phyloP scores from a whole-genome alignment of 2,888 invertebrate species.

The Melitaea athalia region DNA sequence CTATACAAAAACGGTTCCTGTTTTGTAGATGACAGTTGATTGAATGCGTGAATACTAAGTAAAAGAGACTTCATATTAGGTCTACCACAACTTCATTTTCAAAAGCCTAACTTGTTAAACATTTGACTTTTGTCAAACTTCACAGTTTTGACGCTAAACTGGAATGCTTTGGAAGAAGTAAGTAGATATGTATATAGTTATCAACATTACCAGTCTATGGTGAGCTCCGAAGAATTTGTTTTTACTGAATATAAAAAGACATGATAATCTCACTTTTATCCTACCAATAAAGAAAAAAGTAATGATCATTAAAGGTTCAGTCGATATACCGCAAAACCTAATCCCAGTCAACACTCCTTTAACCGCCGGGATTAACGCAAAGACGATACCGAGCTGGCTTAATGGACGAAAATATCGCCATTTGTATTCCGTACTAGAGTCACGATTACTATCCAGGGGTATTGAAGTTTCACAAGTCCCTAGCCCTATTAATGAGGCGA shows the following conservation, averaged over 20 bases:
- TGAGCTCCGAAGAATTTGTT: too few species aligned
- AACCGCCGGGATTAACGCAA: constrained; percentile 45
- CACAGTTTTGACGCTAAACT: too few species aligned
- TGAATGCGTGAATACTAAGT: too few species aligned
- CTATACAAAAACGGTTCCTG: too few species aligned
- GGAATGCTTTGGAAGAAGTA: too few species aligned
- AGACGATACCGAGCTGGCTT: constrained; percentile 43
- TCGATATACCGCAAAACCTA: constrained; percentile 17
- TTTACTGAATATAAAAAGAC: neutral
- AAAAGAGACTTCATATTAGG: too few species aligned
- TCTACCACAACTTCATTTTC: too few species aligned
- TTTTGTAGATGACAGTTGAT: too few species aligned
- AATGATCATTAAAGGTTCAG: constrained; percentile 8
- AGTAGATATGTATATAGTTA: too few species aligned
- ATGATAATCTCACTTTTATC: neutral
- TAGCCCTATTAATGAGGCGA: constrained; percentile 75
- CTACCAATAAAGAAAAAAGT: neutral
- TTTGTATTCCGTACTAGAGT: constrained; percentile 60
- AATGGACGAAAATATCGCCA: constrained; percentile 54
- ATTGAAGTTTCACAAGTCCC: constrained; percentile 69
- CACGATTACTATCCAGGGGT: constrained; percentile 54
- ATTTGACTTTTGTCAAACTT: too few species aligned
- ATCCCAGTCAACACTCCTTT: constrained; percentile 31
- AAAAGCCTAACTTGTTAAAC: too few species aligned
- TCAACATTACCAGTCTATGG: too few species aligned